Evolutionary conservation across 1,140 invertebrate species (phyloP).

Genomic region (Doryteuthis pealeii): DNA sequence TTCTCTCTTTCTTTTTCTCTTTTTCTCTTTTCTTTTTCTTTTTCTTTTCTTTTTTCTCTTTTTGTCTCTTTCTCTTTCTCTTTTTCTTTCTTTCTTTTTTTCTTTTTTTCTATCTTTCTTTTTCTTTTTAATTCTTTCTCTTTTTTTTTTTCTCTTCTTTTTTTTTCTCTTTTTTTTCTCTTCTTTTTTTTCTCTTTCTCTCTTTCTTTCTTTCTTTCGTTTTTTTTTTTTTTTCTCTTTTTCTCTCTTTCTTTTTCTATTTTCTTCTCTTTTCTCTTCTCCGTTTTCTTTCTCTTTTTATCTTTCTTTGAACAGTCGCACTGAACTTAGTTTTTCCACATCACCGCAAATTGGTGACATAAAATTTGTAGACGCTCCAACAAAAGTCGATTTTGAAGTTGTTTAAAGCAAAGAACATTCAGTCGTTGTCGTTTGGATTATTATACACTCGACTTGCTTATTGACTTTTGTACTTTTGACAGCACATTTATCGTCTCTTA

Average conservation of each 20-base stretch:
- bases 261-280: background rate
- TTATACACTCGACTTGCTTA: too few species aligned
- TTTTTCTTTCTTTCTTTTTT: background rate
- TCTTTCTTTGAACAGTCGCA: background rate
- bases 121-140: background rate
- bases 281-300: background rate
- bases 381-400: too few species aligned
- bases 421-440: too few species aligned
- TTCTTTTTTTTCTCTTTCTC: background rate
- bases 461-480: too few species aligned
- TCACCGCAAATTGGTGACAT: too few species aligned
- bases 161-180: background rate
- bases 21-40: background rate
- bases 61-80: background rate
- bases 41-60: background rate
- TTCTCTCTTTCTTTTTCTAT: background rate
- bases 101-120: background rate
- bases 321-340: too few species aligned
- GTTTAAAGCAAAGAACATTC: too few species aligned
- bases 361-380: too few species aligned
- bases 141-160: background rate
- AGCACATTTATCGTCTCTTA: too few species aligned
- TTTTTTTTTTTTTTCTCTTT: background rate
- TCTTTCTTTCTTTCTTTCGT: background rate
- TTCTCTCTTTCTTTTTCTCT: background rate